A percentile compares a stretch with the other conserved stretches of the same genome.
phyloP scores from a whole-genome alignment of 2,888 invertebrate genomes.

The Oscheius sp. region DNA sequence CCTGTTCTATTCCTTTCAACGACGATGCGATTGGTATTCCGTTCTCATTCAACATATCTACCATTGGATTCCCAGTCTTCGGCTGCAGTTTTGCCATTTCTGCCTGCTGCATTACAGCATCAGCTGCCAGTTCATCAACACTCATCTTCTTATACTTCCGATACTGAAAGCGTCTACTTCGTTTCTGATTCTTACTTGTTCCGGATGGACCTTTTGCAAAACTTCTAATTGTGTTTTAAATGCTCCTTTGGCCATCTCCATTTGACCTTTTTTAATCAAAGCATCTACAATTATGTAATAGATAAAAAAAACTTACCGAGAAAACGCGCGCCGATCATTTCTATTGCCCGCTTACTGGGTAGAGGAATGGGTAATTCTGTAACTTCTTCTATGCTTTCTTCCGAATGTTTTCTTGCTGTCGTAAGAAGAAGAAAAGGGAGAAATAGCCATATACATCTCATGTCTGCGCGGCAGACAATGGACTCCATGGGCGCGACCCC shows the following conservation, averaged over 20 bases:
- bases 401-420: too few species aligned
- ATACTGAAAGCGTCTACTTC: conserved; percentile 46
- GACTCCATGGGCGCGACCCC: conserved; percentile 17
- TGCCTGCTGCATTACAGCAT: conserved; percentile 62
- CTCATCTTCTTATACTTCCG: conserved; percentile 60
- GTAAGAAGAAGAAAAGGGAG: too few species aligned
- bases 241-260: conserved; percentile 66
- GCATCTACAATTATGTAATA: conserved; percentile 46
- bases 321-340: conserved; percentile 26
- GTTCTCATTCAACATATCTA: conserved; percentile 64
- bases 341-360: conserved; percentile 24
- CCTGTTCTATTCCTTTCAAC: conserved; percentile 58
- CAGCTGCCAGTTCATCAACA: conserved; percentile 60
- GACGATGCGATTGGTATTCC: conserved; percentile 62
- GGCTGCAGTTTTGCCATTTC: conserved; percentile 55
- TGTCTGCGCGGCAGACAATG: conserved; percentile 1
- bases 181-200: conserved; percentile 40
- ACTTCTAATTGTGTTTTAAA: conserved; percentile 64
- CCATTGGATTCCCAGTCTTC: conserved; percentile 59
- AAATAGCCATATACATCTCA: too few species aligned
- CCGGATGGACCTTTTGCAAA: conserved; percentile 62
- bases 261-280: conserved; percentile 63
- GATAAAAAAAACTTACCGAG: conserved; percentile 1
- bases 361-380: conserved; percentile 10
- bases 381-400: not conserved